These are phyloP conservation scores for Melieria picta DNA, from an alignment of 2,888 invertebrate species.

Conservation along the genomic window DNA sequence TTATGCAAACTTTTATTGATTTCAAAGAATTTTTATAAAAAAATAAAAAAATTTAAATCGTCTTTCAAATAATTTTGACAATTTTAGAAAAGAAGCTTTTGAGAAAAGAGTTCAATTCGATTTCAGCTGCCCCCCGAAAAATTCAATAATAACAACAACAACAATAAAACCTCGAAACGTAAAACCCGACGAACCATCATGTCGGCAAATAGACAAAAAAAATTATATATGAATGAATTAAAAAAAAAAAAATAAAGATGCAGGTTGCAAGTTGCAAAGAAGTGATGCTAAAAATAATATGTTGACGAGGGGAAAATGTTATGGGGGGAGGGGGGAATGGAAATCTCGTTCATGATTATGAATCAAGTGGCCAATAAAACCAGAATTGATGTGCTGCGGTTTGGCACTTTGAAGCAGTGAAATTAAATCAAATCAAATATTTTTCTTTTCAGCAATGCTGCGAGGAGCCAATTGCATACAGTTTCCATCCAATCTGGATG, in stretches of 20 bases:
- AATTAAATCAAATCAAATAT: neutral
- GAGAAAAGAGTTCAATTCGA: slow-evolving; percentile 30
- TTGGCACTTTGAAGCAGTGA: too few species aligned
- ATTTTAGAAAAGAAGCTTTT: slow-evolving; percentile 41
- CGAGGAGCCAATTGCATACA: slow-evolving; percentile 36
- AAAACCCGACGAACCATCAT: too few species aligned
- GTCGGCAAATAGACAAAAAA: neutral
- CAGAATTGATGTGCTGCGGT: neutral
- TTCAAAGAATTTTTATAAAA: slow-evolving; percentile 44
- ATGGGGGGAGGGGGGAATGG: neutral
- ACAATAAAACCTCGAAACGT: too few species aligned
- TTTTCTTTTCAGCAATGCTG: slow-evolving; percentile 30
- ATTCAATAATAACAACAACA: too few species aligned
- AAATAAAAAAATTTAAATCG: slow-evolving; percentile 41
- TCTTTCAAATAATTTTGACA: slow-evolving; percentile 44
- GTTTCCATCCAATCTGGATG: slow-evolving; percentile 43
- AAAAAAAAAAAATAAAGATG: neutral
- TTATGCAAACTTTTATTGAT: slow-evolving; percentile 42
- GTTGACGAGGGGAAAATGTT: neutral
- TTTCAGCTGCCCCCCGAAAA: too few species aligned
- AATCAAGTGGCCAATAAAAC: neutral
- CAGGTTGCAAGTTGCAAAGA: neutral
- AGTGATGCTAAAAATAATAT: slow-evolving; percentile 2
- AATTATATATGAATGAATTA: neutral
- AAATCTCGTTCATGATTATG: neutral